Percentiles rank a stretch among this genome's conserved stretches.
Conservation (phyloP, 2,797 vertebrate species). For the Melanotaenia parkinsoni region DNA sequence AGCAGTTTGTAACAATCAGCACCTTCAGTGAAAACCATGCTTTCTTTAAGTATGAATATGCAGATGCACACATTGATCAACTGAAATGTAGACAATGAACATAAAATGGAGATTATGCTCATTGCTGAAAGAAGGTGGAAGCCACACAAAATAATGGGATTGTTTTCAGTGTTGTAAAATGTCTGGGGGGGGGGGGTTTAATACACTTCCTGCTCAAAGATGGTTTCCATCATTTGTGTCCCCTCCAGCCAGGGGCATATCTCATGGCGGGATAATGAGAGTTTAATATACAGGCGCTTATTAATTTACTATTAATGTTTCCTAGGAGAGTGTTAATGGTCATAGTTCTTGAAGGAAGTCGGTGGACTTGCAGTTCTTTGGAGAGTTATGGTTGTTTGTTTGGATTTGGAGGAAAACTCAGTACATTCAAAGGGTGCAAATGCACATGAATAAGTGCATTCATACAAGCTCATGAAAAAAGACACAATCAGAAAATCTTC, state of each 20-base stretch:
- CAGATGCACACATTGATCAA: conserved; percentile 17
- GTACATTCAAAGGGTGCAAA: conserved; percentile 16
- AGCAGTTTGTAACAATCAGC: conserved; percentile 10
- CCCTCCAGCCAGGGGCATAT: conserved; percentile 36
- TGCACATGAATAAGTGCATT: not conserved
- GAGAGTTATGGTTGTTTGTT: conserved; percentile 23
- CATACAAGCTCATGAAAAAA: not conserved
- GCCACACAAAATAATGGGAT: conserved; percentile 52
- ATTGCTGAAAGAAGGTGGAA: conserved; percentile 48
- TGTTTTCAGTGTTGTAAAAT: conserved; percentile 56
- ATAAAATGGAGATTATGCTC: conserved; percentile 57
- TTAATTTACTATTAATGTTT: conserved; percentile 50
- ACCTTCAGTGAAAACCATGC: not conserved
- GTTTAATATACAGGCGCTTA: conserved; percentile 53
- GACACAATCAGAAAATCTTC: conserved; percentile 12
- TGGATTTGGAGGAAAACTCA: conserved; percentile 25
- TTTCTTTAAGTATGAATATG: no score
- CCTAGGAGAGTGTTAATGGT: conserved; percentile 25
- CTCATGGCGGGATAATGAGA: conserved; percentile 57
- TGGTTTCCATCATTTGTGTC: conserved; percentile 1
- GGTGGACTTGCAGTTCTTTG: not conserved
- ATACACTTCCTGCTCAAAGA: conserved; percentile 42
- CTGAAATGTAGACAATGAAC: conserved; percentile 55
- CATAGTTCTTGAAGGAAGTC: not conserved
- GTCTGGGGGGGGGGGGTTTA: conserved; percentile 33